A percentile compares a stretch with the other conserved stretches of the same genome.
Evolutionary conservation across 2,113 vertebrate species (phyloP).

Genomic region (Mirza zaza): DNA sequence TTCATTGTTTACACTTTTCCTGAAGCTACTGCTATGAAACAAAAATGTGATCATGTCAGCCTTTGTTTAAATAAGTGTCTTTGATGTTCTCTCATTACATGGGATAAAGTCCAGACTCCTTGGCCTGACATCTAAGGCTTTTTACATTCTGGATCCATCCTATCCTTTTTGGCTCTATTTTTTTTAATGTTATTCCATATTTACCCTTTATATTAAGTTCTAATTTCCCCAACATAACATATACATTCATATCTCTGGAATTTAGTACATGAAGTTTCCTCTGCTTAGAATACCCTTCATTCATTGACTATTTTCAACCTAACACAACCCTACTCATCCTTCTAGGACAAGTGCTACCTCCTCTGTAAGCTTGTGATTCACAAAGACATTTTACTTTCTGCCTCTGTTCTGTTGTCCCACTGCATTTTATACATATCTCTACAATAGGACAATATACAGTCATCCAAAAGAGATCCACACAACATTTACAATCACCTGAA

Average conservation of each 20-base stretch:
- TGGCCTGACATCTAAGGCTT: not conserved
- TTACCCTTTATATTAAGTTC: not conserved
- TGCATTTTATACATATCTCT: not conserved
- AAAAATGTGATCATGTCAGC: not conserved
- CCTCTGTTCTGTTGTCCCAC: not conserved
- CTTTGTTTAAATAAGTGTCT: constrained; percentile 8
- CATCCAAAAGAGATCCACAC: not conserved
- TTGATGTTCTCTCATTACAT: not conserved
- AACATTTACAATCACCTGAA: not conserved
- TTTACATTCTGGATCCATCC: not conserved
- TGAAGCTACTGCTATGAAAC: constrained; percentile 7
- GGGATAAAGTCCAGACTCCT: not conserved
- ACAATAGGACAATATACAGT: not conserved
- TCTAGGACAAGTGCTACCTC: not conserved
- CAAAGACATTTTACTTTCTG: not conserved
- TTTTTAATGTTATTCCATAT: not conserved
- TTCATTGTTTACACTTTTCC: not conserved
- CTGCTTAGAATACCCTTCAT: not conserved
- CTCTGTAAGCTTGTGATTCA: not conserved
- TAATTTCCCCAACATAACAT: not conserved
- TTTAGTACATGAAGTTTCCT: not conserved
- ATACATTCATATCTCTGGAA: not conserved
- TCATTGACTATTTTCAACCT: not conserved
- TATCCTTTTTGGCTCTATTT: not conserved
- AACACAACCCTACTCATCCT: constrained; percentile 2